Percentiles rank a stretch among this genome's conserved stretches.
phyloP scores from a whole-genome alignment of 2,113 vertebrate genomes.

The Brachyhypopomus gauderio region DNA sequence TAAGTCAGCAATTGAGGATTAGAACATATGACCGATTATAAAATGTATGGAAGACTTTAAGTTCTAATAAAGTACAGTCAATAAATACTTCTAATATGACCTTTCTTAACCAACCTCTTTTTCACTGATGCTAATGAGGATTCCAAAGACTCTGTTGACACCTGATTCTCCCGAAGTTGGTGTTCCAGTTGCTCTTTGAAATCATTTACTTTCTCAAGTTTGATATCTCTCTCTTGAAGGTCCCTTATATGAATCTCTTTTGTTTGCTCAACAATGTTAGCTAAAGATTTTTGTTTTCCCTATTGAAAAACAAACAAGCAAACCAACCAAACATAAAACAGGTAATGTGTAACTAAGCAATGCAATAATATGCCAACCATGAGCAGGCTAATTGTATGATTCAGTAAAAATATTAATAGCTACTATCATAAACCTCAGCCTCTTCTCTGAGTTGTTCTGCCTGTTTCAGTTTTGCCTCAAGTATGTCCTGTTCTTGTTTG shows the following conservation, averaged over 20 bases:
- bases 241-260: conserved; percentile 71
- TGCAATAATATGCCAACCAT: background rate
- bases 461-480: conserved; percentile 76
- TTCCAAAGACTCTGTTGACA: conserved; percentile 69
- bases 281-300: conserved; percentile 69
- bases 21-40: too few species aligned
- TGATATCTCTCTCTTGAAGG: conserved; percentile 76
- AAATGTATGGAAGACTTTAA: too few species aligned
- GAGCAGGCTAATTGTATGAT: background rate
- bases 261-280: conserved; percentile 72
- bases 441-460: conserved; percentile 74
- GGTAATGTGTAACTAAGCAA: background rate
- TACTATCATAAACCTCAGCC: conserved; percentile 71
- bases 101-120: conserved; percentile 73
- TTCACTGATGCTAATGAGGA: conserved; percentile 73
- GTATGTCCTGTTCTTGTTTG: conserved; percentile 70
- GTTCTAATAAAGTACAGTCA: too few species aligned
- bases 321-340: conserved; percentile 33
- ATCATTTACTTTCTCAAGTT: conserved; percentile 76
- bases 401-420: background rate
- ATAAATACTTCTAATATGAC: background rate
- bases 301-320: conserved; percentile 61
- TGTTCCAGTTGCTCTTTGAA: conserved; percentile 70
- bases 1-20: too few species aligned
- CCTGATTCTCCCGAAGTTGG: conserved; percentile 71